Evolutionary conservation across 2,888 invertebrate genomes (phyloP), one percentile per base, ranked within the genome.

Genomic region (Netelia virgata): DNA sequence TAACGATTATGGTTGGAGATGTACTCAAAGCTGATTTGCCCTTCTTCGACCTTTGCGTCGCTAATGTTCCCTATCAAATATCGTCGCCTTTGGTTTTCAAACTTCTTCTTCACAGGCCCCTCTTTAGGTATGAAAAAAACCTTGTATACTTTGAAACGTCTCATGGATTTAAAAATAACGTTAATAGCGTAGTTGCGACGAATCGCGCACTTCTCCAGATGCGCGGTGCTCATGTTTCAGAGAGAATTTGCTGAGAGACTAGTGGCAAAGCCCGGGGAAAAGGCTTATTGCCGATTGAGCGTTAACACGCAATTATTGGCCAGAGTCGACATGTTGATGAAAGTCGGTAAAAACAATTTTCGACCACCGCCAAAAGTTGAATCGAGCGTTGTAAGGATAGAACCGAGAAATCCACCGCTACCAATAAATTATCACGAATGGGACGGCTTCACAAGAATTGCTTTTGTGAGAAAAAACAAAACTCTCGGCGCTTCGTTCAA

Each of bases 301-400:
- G 97, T 99, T 70, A 99, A 99, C 92, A 98, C 98, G 43, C 99
- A 99, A 92, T 94, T 99, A 18, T 94, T 99, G 86, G 98, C 99
- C 1, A 95, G 98, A 91, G 99, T 99, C 10, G 98, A 99, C 93
- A 96, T 98, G 95, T 94, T 99, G 41, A 98, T 99, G 97, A 99
- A 99, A 96, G 98, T 99, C 90, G 99, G 99, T 1, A 98, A 98
- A 94, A 99, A 99, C 93, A 99, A 99, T 94, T 99, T 99, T 92
- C 96, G 97, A 86, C 99, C 99, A 18, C 99, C 99, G 59, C 99
- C 99, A 5, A 99, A 99, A 95, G 99, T 99, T 0, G 99, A 99
- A 93, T 99, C 99, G 0, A 98, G 97, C 94, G 99, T 99, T 1
- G 99, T 99, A 0, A 95, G 99, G 90, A 97, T 99, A 92, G 99